These are phyloP conservation scores for Eciton burchellii DNA, from an alignment of 1,140 invertebrate genomes.

Conservation along the genomic window DNA sequence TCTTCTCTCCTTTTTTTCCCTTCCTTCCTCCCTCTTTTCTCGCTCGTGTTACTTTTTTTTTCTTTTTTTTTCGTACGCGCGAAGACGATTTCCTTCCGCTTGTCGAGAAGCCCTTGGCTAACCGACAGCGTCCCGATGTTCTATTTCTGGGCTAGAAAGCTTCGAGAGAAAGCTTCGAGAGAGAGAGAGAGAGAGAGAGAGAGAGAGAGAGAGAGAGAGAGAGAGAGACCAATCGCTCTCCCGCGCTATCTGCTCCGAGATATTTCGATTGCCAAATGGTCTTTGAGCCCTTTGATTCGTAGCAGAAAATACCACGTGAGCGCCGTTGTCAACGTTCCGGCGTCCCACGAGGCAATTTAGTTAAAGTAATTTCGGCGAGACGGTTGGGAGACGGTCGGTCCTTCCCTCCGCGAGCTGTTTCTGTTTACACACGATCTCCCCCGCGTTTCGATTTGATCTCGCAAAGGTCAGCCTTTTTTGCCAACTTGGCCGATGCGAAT, in stretches of 20 bases:
- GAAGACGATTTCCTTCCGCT: slow-evolving; percentile 56
- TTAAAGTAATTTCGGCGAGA: slow-evolving; percentile 43
- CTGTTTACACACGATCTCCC: slow-evolving; percentile 35
- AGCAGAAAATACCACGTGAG: slow-evolving; percentile 8
- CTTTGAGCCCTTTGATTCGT: not conserved
- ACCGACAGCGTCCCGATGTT: slow-evolving; percentile 50
- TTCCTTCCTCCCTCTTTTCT: not conserved
- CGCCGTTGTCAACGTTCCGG: not conserved
- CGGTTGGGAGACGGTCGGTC: not conserved
- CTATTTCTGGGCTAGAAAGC: slow-evolving; percentile 43
- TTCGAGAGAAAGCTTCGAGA: too few species aligned
- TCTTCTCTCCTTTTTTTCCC: not conserved
- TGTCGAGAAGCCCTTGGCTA: slow-evolving; percentile 43
- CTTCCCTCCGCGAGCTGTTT: slow-evolving; percentile 13
- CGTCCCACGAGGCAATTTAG: slow-evolving; percentile 39
- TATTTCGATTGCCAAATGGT: slow-evolving; percentile 47
- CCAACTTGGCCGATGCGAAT: slow-evolving; percentile 14
- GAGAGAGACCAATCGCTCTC: slow-evolving; percentile 53
- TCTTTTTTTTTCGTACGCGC: slow-evolving; percentile 27
- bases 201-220: slow-evolving; percentile 34
- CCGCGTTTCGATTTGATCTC: slow-evolving; percentile 10
- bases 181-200: slow-evolving; percentile 41
- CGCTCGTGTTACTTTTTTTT: slow-evolving; percentile 3
- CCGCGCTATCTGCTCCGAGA: slow-evolving; percentile 14
- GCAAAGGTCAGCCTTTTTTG: slow-evolving; percentile 23